These are phyloP conservation scores for Candoia aspera DNA, from an alignment of 2,113 vertebrate genomes.

Conservation along the genomic window DNA sequence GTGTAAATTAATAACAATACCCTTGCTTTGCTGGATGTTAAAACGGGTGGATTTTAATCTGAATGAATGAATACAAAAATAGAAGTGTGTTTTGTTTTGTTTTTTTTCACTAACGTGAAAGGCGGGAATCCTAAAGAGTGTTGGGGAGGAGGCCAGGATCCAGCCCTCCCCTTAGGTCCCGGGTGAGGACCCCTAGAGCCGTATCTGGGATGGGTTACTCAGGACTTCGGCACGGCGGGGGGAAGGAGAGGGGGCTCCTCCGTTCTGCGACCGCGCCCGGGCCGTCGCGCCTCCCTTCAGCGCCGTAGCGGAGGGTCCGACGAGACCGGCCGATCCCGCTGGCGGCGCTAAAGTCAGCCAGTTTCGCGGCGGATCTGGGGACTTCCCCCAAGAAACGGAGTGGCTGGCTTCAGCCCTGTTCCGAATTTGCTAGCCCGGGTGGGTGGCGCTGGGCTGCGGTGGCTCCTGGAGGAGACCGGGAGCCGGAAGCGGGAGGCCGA, in stretches of 20 bases:
- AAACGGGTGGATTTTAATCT: background rate
- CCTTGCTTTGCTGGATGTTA: background rate
- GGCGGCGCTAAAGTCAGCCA: background rate
- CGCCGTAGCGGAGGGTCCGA: background rate
- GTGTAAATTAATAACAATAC: background rate
- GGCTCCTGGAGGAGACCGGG: background rate
- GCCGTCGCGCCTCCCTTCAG: background rate
- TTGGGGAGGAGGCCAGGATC: background rate
- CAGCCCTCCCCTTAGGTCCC: background rate
- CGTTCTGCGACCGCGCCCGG: background rate
- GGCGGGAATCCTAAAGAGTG: background rate
- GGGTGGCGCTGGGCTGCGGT: background rate
- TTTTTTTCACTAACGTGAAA: background rate
- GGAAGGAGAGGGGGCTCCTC: no score
- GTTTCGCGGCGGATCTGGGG: background rate
- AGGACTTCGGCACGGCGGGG: background rate
- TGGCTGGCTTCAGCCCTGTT: background rate
- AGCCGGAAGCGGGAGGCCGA: background rate
- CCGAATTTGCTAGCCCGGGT: no score
- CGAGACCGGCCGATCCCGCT: background rate
- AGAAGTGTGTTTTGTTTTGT: no score
- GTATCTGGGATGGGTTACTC: background rate
- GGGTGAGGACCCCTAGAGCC: background rate
- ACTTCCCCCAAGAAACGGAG: background rate
- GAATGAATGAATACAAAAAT: background rate